phyloP scores from a whole-genome alignment of 2,888 invertebrate species.

The Meliscaeva auricollis region DNA sequence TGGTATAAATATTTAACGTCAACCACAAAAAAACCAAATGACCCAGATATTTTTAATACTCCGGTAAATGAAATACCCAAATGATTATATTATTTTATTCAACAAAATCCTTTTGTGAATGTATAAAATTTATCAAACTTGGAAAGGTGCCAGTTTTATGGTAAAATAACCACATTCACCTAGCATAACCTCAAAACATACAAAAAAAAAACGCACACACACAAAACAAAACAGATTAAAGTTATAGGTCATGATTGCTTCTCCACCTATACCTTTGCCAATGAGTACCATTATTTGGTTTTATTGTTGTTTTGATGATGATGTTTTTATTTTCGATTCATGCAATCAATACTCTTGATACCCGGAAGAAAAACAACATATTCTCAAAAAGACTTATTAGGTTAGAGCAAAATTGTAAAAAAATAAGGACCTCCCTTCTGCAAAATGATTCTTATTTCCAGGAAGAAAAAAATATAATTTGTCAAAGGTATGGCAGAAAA shows the following conservation, averaged over 20 bases:
- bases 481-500: no score
- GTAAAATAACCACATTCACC: neutral
- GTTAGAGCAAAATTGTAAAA: neutral
- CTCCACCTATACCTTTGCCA: neutral
- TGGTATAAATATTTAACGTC: neutral
- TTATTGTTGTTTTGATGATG: neutral
- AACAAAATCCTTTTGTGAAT: conserved; percentile 19
- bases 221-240: neutral
- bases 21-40: neutral
- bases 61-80: neutral
- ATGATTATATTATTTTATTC: neutral
- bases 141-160: conserved; percentile 2
- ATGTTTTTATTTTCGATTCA: neutral
- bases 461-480: no score
- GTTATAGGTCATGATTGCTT: neutral
- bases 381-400: neutral
- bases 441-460: no score
- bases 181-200: neutral
- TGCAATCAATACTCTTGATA: neutral
- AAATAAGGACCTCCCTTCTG: no score
- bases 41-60: neutral
- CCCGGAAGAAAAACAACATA: neutral
- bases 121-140: conserved; percentile 1
- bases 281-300: neutral
- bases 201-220: neutral